A percentile compares a stretch with the other conserved stretches of the same genome.
Evolutionary conservation across 2,888 invertebrate genomes (phyloP).

Genomic region (Drosophila affinis): DNA sequence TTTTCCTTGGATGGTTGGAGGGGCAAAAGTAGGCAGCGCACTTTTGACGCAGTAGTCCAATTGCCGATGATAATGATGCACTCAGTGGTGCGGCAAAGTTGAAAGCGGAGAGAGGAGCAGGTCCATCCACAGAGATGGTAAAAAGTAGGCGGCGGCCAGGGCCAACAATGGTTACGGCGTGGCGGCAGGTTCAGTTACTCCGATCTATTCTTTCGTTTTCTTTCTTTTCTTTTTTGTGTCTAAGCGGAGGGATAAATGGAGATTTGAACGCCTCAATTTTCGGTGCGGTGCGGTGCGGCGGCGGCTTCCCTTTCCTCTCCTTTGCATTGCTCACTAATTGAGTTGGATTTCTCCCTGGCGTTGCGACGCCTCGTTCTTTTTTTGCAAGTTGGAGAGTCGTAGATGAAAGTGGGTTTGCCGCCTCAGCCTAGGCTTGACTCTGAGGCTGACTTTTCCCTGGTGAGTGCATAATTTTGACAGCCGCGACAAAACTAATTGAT

Average conservation of each 20-base stretch:
- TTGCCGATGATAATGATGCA: conserved; percentile 81
- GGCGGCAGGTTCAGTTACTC: conserved; percentile 43
- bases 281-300: conserved; percentile 2
- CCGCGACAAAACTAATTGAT: conserved; percentile 84
- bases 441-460: conserved; percentile 42
- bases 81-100: conserved; percentile 77
- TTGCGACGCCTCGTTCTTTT: conserved; percentile 46
- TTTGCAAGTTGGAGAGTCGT: conserved; percentile 47
- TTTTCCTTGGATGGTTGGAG: conserved; percentile 14
- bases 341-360: conserved; percentile 74
- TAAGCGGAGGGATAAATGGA: conserved; percentile 70
- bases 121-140: not conserved
- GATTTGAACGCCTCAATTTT: conserved; percentile 75
- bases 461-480: conserved; percentile 79
- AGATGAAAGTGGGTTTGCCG: conserved; percentile 34
- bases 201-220: conserved; percentile 19
- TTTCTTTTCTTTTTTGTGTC: conserved; percentile 8
- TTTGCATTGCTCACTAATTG: conserved; percentile 68
- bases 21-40: conserved; percentile 64
- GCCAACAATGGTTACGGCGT: conserved; percentile 40
- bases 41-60: conserved; percentile 79
- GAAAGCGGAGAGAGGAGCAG: conserved; percentile 58
- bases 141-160: conserved; percentile 45
- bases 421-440: conserved; percentile 20
- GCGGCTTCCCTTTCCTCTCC: conserved; percentile 35